These are phyloP conservation scores for Rhorus exstirpatorius DNA, from an alignment of 2,888 invertebrate genomes.

Conservation along the genomic window DNA sequence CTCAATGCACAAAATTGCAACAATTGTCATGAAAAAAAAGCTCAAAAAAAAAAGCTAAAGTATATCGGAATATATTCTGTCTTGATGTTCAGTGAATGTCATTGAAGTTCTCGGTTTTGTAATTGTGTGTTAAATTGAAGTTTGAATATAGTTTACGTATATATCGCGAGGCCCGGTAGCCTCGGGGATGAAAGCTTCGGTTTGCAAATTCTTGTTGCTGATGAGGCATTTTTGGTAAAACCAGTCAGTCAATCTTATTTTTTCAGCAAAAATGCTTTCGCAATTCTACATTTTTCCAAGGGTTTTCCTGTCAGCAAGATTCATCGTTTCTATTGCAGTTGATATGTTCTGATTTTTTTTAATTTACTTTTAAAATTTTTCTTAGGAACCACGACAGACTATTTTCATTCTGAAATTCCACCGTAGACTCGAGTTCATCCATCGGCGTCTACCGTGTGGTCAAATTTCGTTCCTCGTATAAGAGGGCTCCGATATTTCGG, in stretches of 20 bases:
- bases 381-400: too few species aligned
- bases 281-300: neutral
- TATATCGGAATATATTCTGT: too few species aligned
- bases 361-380: too few species aligned
- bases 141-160: neutral
- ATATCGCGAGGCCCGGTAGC: neutral
- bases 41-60: too few species aligned
- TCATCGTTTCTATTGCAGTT: neutral
- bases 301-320: neutral
- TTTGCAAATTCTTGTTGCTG: neutral
- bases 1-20: neutral
- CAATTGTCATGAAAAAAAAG: neutral
- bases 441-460: neutral
- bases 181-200: neutral
- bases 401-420: constrained; percentile 3
- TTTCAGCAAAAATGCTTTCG: neutral
- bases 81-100: neutral
- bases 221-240: neutral
- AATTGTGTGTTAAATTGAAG: neutral
- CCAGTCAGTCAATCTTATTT: neutral
- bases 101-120: neutral
- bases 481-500: constrained; percentile 44
- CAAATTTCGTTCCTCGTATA: constrained; percentile 44
- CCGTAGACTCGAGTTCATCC: constrained; percentile 2
- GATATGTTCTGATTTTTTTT: neutral